Evolutionary conservation across 2,888 invertebrate species (phyloP).

Genomic region (Chloroclystis v-ata): DNA sequence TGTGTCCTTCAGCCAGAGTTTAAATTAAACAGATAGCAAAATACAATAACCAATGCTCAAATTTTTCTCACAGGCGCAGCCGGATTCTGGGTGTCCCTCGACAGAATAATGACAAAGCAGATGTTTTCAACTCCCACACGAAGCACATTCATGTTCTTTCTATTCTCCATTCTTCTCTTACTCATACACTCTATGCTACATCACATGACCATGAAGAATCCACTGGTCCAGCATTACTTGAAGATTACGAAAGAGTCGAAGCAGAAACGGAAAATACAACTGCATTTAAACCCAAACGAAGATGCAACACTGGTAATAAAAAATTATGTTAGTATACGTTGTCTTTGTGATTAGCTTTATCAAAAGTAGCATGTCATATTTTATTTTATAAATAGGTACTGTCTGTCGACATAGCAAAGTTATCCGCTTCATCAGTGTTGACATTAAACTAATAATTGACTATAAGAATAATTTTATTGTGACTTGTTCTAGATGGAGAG

Average conservation of each 20-base stretch:
- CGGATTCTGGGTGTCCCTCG: constrained; percentile 91
- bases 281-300: constrained; percentile 90
- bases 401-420: too few relatives aligned
- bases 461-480: too few relatives aligned
- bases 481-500: constrained; percentile 60
- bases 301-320: constrained; percentile 85
- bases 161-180: constrained; percentile 86
- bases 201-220: constrained; percentile 85
- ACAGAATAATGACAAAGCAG: constrained; percentile 90
- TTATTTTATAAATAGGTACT: too few relatives aligned
- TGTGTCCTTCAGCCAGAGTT: too few relatives aligned
- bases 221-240: constrained; percentile 90
- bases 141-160: constrained; percentile 92
- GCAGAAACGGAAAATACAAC: constrained; percentile 85
- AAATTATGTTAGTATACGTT: constrained; percentile 15
- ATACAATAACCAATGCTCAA: too few relatives aligned
- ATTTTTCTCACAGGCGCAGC: constrained; percentile 81
- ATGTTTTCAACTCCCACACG: constrained; percentile 85
- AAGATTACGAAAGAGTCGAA: constrained; percentile 85
- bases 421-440: too few relatives aligned
- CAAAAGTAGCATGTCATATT: background rate
- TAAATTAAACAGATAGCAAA: too few relatives aligned
- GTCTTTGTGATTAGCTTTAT: constrained; percentile 8
- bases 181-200: constrained; percentile 87
- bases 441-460: too few relatives aligned